These are phyloP conservation scores for Drosophila austrosaltans DNA, from an alignment of 2,888 invertebrate genomes.

Conservation along the genomic window DNA sequence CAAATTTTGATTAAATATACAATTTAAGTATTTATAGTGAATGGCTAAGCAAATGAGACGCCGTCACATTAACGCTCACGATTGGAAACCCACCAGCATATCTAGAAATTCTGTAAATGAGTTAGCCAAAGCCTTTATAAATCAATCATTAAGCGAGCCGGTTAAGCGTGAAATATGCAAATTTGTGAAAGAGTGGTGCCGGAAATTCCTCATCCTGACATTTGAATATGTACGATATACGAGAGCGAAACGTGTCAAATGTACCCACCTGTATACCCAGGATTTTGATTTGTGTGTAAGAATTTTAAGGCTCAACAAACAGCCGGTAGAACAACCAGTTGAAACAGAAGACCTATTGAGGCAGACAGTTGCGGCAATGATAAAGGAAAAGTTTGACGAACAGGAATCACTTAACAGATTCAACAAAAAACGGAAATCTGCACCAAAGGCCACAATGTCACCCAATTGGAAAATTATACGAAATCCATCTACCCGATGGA, in stretches of 20 bases:
- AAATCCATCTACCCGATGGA: slow-evolving; percentile 17
- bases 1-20: too few relatives aligned
- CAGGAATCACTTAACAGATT: background rate
- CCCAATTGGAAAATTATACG: background rate
- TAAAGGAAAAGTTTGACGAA: background rate
- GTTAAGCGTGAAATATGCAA: background rate
- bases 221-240: background rate
- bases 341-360: background rate
- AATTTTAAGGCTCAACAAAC: background rate
- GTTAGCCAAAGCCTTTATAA: background rate
- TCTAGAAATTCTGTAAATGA: background rate
- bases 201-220: background rate
- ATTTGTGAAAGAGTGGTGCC: background rate
- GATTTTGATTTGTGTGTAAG: background rate
- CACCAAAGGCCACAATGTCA: background rate
- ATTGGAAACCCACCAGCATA: background rate
- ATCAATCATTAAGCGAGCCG: background rate
- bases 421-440: background rate
- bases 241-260: background rate
- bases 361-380: background rate
- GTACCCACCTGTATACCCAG: background rate
- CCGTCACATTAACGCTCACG: background rate
- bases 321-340: background rate
- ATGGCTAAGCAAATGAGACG: background rate
- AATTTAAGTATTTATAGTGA: too few relatives aligned